phyloP scores from a whole-genome alignment of 2,797 vertebrate species.

The Oceanodroma leucorhoa region DNA sequence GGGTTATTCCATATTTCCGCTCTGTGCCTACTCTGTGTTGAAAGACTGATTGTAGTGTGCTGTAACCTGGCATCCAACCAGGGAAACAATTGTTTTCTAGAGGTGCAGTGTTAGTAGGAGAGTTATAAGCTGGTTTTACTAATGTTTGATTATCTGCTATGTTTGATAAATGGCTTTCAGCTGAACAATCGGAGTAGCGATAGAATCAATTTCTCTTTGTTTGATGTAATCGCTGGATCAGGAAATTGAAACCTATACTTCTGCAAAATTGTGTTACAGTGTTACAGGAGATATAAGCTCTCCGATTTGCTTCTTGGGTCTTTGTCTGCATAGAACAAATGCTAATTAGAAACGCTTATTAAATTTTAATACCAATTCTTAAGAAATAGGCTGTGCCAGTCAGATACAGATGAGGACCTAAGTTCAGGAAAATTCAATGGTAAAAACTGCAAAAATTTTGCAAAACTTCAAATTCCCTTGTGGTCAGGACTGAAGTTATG shows the following conservation, averaged over 20 bases:
- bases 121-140: slow-evolving; percentile 10
- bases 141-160: slow-evolving; percentile 23
- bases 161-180: slow-evolving; percentile 47
- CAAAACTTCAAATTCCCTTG: background rate
- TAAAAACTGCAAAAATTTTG: background rate
- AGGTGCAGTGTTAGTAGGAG: background rate
- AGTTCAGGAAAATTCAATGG: background rate
- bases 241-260: slow-evolving; percentile 14
- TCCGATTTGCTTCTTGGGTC: background rate
- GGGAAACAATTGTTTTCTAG: background rate
- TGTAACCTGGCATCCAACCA: background rate
- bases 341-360: background rate
- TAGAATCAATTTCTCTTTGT: slow-evolving; percentile 21
- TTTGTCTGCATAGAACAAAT: background rate
- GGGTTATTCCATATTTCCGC: background rate
- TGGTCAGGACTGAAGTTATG: background rate
- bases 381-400: background rate
- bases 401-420: background rate
- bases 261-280: background rate
- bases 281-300: background rate
- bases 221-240: background rate
- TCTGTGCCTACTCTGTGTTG: background rate
- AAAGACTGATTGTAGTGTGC: background rate
- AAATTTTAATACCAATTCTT: background rate
- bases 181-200: background rate